Evolutionary conservation across 2,888 invertebrate species (phyloP).

Genomic region (Coelopa pilipes): DNA sequence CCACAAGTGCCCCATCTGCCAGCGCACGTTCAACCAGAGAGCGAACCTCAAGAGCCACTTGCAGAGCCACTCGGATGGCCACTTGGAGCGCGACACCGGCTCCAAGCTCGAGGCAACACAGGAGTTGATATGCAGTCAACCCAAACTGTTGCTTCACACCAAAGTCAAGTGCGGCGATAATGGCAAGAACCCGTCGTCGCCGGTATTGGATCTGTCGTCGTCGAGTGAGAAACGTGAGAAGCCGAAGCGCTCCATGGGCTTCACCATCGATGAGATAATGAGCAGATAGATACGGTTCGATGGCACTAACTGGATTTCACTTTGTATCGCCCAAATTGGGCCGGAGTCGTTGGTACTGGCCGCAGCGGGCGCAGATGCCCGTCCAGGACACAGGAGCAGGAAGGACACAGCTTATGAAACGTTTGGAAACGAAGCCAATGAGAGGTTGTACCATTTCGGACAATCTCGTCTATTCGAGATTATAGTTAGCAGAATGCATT

Average conservation of each 20-base stretch:
- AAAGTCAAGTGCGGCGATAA: slow-evolving; percentile 1
- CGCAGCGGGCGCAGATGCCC: background rate
- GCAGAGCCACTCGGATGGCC: slow-evolving; percentile 76
- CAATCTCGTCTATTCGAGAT: too few relatives aligned
- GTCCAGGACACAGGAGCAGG: background rate
- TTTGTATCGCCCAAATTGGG: slow-evolving; percentile 33
- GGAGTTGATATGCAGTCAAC: slow-evolving; percentile 50
- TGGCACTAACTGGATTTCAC: slow-evolving; percentile 38
- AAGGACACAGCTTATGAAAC: background rate
- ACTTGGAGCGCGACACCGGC: slow-evolving; percentile 33
- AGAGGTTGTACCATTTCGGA: background rate
- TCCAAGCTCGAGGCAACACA: slow-evolving; percentile 45
- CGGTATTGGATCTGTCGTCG: slow-evolving; percentile 71
- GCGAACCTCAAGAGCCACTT: slow-evolving; percentile 92
- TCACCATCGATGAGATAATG: slow-evolving; percentile 91
- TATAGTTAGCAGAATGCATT: background rate
- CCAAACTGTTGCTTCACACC: slow-evolving; percentile 46
- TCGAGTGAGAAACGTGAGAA: slow-evolving; percentile 60
- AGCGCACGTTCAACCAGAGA: slow-evolving; percentile 90
- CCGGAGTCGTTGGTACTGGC: slow-evolving; percentile 7
- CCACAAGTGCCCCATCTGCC: slow-evolving; percentile 91
- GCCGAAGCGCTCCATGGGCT: slow-evolving; percentile 74
- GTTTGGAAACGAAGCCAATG: slow-evolving; percentile 2
- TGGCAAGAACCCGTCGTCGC: slow-evolving; percentile 43
- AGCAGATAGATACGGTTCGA: slow-evolving; percentile 72